Percentiles rank a stretch among this genome's conserved stretches.
Evolutionary conservation across 2,888 invertebrate species (phyloP).

Genomic region (Pheosia gnoma): DNA sequence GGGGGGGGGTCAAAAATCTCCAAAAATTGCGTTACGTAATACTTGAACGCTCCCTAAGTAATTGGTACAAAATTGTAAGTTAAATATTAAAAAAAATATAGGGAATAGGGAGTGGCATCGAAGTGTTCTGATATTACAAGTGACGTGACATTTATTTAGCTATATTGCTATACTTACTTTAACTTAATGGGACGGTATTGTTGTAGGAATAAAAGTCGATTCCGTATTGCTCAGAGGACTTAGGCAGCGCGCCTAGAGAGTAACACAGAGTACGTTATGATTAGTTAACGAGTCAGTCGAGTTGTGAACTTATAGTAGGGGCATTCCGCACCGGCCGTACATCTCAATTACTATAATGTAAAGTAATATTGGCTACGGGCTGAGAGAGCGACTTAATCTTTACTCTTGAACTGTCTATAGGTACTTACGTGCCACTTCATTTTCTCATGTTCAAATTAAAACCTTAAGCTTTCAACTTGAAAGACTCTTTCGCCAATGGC

Average conservation of each 20-base stretch:
- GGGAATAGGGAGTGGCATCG: too few relatives aligned
- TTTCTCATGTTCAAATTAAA: background rate
- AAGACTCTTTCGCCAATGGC: background rate
- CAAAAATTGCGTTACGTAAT: too few relatives aligned
- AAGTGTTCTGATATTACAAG: too few relatives aligned
- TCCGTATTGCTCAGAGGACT: too few relatives aligned
- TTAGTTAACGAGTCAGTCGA: background rate
- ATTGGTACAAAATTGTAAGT: too few relatives aligned
- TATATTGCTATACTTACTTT: too few relatives aligned
- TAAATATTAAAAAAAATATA: too few relatives aligned
- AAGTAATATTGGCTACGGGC: conserved; percentile 35
- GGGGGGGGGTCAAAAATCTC: too few relatives aligned
- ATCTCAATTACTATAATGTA: conserved; percentile 63
- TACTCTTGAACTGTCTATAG: background rate
- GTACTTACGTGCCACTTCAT: background rate
- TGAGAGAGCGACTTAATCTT: conserved; percentile 23
- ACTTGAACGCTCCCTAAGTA: too few relatives aligned
- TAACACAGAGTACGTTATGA: background rate
- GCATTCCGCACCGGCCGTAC: conserved; percentile 44
- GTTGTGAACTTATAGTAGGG: background rate
- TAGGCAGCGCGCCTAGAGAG: background rate
- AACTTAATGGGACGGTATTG: too few relatives aligned
- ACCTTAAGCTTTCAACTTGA: background rate
- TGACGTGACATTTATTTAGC: too few relatives aligned
- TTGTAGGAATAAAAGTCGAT: too few relatives aligned